phyloP scores from a whole-genome alignment of 2,113 vertebrate species.

The Hippocampus guttulatus region DNA sequence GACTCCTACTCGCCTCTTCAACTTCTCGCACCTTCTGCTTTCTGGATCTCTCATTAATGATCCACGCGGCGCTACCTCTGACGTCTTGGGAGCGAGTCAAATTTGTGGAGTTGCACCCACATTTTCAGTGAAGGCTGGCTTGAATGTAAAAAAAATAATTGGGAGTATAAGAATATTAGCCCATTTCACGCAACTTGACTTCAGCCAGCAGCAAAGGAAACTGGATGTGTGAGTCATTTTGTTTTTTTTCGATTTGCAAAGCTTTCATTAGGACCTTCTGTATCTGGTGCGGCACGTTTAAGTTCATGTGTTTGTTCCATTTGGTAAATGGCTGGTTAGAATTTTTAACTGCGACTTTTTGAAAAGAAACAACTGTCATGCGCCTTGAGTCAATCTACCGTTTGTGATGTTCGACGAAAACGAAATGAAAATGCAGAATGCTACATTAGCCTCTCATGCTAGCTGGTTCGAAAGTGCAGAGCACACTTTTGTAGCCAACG shows the following conservation, averaged over 20 bases:
- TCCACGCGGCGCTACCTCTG: not conserved
- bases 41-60: constrained; percentile 4
- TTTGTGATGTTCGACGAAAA: not conserved
- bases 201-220: not conserved
- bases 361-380: not conserved
- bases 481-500: too few species aligned
- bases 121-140: not conserved
- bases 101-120: not conserved
- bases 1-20: not conserved
- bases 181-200: not conserved
- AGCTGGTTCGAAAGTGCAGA: not conserved
- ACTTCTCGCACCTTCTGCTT: not conserved
- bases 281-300: not conserved
- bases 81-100: not conserved
- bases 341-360: not conserved
- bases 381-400: not conserved
- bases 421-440: not conserved
- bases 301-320: not conserved
- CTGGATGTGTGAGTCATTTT: not conserved
- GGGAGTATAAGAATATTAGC: not conserved
- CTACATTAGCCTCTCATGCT: not conserved
- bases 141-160: not conserved
- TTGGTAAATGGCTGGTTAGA: not conserved
- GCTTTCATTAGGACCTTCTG: not conserved
- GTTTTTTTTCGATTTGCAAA: not conserved